phyloP scores from a whole-genome alignment of 2,797 vertebrate species.

The Melanotaenia maccullochi region DNA sequence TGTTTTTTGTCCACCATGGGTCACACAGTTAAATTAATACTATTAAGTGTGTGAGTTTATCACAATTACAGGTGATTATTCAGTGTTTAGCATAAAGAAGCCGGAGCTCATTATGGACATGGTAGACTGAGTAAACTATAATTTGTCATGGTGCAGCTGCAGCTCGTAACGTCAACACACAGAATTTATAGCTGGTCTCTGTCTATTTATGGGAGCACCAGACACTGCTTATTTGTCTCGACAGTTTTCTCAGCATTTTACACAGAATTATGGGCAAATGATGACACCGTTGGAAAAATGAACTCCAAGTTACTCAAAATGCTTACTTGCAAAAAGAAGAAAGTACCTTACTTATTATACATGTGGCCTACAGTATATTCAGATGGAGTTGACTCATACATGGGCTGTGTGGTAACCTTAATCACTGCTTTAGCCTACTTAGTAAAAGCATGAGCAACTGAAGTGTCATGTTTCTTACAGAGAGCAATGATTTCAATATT shows the following conservation, averaged over 20 bases:
- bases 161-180: conserved; percentile 26
- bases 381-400: conserved; percentile 42
- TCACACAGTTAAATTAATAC: not conserved
- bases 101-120: conserved; percentile 20
- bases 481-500: conserved; percentile 12
- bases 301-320: conserved; percentile 38
- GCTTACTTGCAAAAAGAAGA: conserved; percentile 44
- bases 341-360: conserved; percentile 23
- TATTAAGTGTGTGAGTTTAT: conserved; percentile 16
- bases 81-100: conserved; percentile 35
- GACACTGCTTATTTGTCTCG: conserved; percentile 41
- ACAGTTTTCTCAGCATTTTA: conserved; percentile 31
- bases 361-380: conserved; percentile 53
- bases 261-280: conserved; percentile 34
- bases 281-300: conserved; percentile 33
- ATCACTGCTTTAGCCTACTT: conserved; percentile 50
- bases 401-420: conserved; percentile 43
- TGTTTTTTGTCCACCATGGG: not conserved
- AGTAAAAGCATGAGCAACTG: conserved; percentile 26
- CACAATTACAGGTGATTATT: conserved; percentile 22
- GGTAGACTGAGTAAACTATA: conserved; percentile 30
- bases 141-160: conserved; percentile 58
- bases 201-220: conserved; percentile 47
- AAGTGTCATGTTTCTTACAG: conserved; percentile 17
- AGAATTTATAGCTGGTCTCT: conserved; percentile 31